Conservation (phyloP, 2,113 vertebrate genomes). For the Platycercus adscitus region DNA sequence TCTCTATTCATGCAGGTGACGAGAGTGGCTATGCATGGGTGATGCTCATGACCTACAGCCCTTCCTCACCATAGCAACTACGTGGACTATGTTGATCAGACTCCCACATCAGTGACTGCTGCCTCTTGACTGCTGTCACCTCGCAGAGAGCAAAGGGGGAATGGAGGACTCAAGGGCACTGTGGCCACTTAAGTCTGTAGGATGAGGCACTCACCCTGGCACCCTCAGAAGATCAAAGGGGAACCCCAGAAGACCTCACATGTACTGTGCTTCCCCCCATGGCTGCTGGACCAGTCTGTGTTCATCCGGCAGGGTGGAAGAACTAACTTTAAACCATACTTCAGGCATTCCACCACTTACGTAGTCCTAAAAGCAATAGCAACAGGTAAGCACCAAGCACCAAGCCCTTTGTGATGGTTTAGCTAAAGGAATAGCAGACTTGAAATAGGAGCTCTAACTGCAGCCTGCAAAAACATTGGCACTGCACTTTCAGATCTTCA, state of each 20-base stretch:
- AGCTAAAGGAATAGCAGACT: not conserved
- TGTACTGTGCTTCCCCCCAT: not conserved
- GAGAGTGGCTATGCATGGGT: not conserved
- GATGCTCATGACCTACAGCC: not conserved
- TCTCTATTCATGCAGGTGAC: not conserved
- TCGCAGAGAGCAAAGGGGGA: not conserved
- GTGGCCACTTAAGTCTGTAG: not conserved
- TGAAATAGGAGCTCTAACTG: not conserved
- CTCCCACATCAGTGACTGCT: not conserved
- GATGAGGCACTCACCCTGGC: not conserved
- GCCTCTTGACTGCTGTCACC: not conserved
- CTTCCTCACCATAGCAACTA: not conserved
- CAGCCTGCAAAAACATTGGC: not conserved
- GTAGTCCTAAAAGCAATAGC: slow-evolving; percentile 3
- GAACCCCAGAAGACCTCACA: not conserved
- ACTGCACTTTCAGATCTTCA: not conserved
- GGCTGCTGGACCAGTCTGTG: not conserved
- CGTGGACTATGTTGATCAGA: not conserved
- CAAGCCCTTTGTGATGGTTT: not conserved
- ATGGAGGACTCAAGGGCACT: not conserved
- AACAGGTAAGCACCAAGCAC: not conserved
- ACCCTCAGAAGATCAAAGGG: not conserved
- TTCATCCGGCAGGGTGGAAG: not conserved
- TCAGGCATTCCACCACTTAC: not conserved
- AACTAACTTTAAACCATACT: not conserved